Evolutionary conservation across 2,797 vertebrate genomes (phyloP).

Genomic region (Enteromius fasciolatus): DNA sequence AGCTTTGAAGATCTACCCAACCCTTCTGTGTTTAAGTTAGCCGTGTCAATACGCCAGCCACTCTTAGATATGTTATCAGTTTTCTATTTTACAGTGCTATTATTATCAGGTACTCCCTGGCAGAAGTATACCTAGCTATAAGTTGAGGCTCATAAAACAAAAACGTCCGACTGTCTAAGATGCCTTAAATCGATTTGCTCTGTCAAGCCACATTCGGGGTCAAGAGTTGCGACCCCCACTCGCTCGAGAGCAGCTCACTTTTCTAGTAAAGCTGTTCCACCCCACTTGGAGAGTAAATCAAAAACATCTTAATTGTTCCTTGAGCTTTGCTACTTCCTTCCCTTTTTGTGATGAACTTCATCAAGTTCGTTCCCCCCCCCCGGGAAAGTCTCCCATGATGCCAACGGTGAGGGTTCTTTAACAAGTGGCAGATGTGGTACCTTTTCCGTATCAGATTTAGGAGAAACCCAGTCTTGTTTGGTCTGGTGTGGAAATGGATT

Average conservation of each 20-base stretch:
- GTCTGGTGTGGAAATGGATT: constrained; percentile 51
- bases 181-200: constrained; percentile 66
- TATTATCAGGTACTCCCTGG: constrained; percentile 7
- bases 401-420: constrained; percentile 36
- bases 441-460: constrained; percentile 35
- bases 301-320: constrained; percentile 71
- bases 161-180: constrained; percentile 30
- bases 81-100: constrained; percentile 20
- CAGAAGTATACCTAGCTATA: background rate
- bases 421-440: constrained; percentile 55
- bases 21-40: constrained; percentile 19
- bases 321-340: constrained; percentile 63
- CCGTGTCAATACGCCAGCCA: constrained; percentile 6
- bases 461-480: constrained; percentile 51
- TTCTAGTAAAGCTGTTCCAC: constrained; percentile 64
- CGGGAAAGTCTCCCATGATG: constrained; percentile 34
- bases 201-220: constrained; percentile 65
- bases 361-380: constrained; percentile 43
- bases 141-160: constrained; percentile 51
- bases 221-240: constrained; percentile 67
- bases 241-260: constrained; percentile 66
- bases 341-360: constrained; percentile 44
- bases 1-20: constrained; percentile 12
- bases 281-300: constrained; percentile 71
- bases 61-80: constrained; percentile 30